Percentiles rank a stretch among this genome's conserved stretches.
Evolutionary conservation across 2,888 invertebrate species (phyloP).

Genomic region (Steinernema hermaphroditum): DNA sequence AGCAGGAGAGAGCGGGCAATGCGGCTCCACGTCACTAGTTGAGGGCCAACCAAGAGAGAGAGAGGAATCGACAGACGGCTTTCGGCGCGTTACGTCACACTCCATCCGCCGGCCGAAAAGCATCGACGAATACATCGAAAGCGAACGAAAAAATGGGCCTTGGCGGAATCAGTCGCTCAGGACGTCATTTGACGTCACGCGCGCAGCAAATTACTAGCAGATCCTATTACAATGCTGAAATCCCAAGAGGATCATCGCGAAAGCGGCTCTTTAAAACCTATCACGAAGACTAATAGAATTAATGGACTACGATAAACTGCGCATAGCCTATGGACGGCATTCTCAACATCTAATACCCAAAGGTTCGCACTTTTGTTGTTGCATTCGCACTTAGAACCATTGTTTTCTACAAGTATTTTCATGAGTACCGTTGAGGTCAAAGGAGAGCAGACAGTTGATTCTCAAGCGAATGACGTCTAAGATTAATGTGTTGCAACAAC

Average conservation of each 20-base stretch:
- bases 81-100: slow-evolving; percentile 3
- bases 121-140: slow-evolving; percentile 23
- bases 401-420: neutral
- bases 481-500: too few species aligned
- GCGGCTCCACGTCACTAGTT: slow-evolving; percentile 16
- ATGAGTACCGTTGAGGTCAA: too few species aligned
- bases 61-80: slow-evolving; percentile 20
- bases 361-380: slow-evolving; percentile 16
- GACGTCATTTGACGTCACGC: neutral
- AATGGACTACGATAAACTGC: too few species aligned
- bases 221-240: neutral
- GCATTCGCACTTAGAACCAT: neutral
- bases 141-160: neutral
- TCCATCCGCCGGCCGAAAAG: slow-evolving; percentile 1
- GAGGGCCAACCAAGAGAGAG: slow-evolving; percentile 23
- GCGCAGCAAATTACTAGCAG: neutral
- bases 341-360: neutral
- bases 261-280: neutral
- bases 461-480: too few species aligned
- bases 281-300: too few species aligned
- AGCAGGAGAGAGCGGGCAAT: neutral
- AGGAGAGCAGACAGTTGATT: too few species aligned
- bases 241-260: neutral
- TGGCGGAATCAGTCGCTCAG: neutral
- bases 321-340: neutral